phyloP scores from a whole-genome alignment of 2,113 vertebrate species.

The Austrofundulus limnaeus region DNA sequence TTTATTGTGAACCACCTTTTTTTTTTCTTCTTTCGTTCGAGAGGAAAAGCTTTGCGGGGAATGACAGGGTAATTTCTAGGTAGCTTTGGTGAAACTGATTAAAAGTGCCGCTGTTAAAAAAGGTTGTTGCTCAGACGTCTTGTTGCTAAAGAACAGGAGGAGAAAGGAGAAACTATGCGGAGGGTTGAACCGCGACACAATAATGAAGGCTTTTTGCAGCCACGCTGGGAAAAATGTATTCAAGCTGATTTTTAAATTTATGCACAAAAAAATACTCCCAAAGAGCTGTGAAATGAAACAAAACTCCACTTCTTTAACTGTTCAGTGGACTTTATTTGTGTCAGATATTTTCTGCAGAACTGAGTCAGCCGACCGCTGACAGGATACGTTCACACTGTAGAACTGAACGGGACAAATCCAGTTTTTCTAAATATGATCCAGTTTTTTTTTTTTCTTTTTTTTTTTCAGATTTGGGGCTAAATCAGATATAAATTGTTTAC shows the following conservation, averaged over 20 bases:
- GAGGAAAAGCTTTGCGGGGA: slow-evolving; percentile 20
- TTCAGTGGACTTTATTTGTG: not conserved
- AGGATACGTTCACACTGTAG: too few species aligned
- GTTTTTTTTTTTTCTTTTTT: too few species aligned
- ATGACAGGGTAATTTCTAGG: slow-evolving; percentile 12
- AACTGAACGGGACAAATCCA: too few species aligned
- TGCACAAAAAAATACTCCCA: not conserved
- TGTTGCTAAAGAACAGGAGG: slow-evolving; percentile 1
- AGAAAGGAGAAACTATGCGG: not conserved
- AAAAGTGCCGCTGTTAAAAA: slow-evolving; percentile 11
- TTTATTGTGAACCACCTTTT: slow-evolving; percentile 30
- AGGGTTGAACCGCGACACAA: not conserved
- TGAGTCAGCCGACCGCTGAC: too few species aligned
- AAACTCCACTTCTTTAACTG: not conserved
- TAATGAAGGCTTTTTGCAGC: not conserved
- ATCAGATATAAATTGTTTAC: too few species aligned
- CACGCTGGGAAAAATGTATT: not conserved
- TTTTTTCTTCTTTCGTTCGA: too few species aligned
- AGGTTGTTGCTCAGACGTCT: not conserved
- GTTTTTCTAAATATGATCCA: too few species aligned
- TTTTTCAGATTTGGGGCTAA: too few species aligned
- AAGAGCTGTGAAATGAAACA: not conserved
- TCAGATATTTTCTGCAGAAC: not conserved
- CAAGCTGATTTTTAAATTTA: not conserved
- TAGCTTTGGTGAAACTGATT: slow-evolving; percentile 33